Evolutionary conservation across 2,797 vertebrate genomes (phyloP).

Genomic region (Phylloscopus collybita): DNA sequence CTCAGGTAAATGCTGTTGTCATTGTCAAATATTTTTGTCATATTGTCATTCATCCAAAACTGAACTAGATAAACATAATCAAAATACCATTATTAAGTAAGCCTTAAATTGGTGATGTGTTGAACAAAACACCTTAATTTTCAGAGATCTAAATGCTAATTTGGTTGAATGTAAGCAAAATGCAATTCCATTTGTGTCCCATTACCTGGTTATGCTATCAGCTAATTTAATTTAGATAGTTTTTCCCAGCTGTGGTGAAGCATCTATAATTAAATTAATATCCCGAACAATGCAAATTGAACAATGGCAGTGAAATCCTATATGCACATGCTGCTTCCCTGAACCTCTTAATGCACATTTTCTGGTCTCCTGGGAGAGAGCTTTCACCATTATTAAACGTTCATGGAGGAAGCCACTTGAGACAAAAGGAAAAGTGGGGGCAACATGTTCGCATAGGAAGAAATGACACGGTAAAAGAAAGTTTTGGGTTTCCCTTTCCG

Average conservation of each 20-base stretch:
- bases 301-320: neutral
- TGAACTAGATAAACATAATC: neutral
- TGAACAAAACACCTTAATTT: neutral
- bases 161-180: neutral
- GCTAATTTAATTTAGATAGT: constrained; percentile 1
- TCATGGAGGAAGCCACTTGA: neutral
- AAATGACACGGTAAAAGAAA: neutral
- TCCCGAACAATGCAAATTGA: neutral
- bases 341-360: neutral
- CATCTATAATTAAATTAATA: neutral
- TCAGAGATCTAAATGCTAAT: neutral
- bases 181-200: neutral
- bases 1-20: neutral
- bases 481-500: neutral
- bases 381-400: neutral
- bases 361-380: neutral
- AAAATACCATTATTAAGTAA: neutral
- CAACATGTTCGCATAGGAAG: neutral
- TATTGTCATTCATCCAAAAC: neutral
- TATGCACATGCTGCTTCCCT: neutral
- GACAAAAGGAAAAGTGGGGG: neutral
- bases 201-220: neutral
- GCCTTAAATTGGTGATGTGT: neutral
- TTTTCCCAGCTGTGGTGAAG: neutral
- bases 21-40: neutral